Evolutionary conservation across 1,140 invertebrate species (phyloP), one percentile per base, ranked within the genome.

Genomic region (Meloidogyne hapla): DNA sequence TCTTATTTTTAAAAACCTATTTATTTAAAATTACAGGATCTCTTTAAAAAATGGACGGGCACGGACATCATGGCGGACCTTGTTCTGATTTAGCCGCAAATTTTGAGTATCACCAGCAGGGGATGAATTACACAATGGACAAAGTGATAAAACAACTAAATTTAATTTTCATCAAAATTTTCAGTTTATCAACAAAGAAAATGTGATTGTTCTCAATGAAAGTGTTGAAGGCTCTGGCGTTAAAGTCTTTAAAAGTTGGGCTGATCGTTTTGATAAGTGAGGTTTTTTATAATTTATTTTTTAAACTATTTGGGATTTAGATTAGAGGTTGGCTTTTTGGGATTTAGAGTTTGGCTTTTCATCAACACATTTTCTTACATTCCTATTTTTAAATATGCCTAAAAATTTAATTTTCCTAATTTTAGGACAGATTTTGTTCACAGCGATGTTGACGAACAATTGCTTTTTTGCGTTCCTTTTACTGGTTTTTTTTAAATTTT

Each of bases 391-490:
- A n/a, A n/a, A n/a, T n/a, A n/a, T n/a, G n/a, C n/a, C n/a, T n/a
- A n/a, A n/a, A n/a, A n/a, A n/a, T n/a, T n/a, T n/a, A n/a, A n/a
- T n/a, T n/a, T n/a, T n/a, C n/a, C n/a, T n/a, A n/a, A n/a, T 74
- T 87, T 86, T 38, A 83, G 83, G 45, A 74, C 42, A 45, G 87
- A 96, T 93, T 94, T 89, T 91, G 95, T 97, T 0, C 92, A 96
- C 89, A 96, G 94, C 89, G 94, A 96, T 91, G 91, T 91, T 13
- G 95, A 97, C 90, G 92, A 94, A 88, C 95, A 97, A 89, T 89
- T 98, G 6, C 88, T 97, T 0, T 94, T 97, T 85, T 96, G 96
- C 88, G 94, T 98, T 84, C 94, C 94, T 91, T 96, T 97, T 87
- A 94, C 93, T 63, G 95, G 94, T 25, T 38, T 61, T 48, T 40